phyloP scores from a whole-genome alignment of 2,888 invertebrate genomes.

The Eudemis profundana region DNA sequence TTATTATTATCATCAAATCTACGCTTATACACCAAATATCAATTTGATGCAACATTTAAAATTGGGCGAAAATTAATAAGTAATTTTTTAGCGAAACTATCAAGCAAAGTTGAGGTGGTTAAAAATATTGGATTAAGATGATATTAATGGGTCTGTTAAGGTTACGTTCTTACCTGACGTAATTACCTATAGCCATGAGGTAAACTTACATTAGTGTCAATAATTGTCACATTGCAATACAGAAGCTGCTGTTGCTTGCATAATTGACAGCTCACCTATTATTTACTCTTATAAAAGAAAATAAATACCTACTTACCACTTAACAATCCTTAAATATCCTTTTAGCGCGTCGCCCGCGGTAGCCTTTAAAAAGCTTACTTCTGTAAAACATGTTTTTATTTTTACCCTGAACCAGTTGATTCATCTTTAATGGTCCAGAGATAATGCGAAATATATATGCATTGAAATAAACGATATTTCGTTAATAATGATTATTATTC shows the following conservation, averaged over 20 bases:
- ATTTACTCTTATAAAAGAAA: constrained; percentile 10
- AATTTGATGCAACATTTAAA: too few species aligned
- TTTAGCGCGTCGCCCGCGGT: constrained; percentile 24
- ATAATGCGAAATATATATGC: constrained; percentile 23
- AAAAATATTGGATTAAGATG: too few species aligned
- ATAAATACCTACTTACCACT: constrained; percentile 19
- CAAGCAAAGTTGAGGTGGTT: too few species aligned
- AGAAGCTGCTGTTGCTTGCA: constrained; percentile 12
- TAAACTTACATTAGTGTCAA: too few species aligned
- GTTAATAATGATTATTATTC: not conserved
- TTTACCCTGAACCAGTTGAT: constrained; percentile 6
- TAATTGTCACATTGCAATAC: not conserved
- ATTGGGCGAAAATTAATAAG: too few species aligned
- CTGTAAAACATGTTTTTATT: constrained; percentile 19
- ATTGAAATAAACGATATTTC: constrained; percentile 17
- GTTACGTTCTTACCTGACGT: too few species aligned
- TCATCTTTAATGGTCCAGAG: constrained; percentile 29
- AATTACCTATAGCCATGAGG: too few species aligned
- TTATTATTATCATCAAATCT: too few species aligned
- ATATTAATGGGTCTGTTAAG: too few species aligned
- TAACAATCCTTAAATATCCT: constrained; percentile 30
- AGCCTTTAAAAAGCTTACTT: constrained; percentile 25
- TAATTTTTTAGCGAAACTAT: too few species aligned
- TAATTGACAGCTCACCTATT: constrained; percentile 10
- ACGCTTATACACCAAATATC: too few species aligned